phyloP scores from a whole-genome alignment of 2,888 invertebrate genomes.

The Zygogramma bicolorata region DNA sequence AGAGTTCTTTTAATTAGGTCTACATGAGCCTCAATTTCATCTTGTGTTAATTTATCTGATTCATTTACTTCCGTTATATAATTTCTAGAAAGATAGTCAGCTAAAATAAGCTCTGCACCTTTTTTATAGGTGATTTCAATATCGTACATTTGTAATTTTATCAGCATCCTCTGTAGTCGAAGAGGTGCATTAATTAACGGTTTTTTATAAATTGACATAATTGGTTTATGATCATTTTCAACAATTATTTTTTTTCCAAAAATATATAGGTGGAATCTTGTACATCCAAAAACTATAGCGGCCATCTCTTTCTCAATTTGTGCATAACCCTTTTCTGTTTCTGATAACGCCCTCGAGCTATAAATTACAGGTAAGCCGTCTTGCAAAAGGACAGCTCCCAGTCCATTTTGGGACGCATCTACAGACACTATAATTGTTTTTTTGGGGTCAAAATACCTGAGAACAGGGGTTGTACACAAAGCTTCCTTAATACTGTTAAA shows the following conservation, averaged over 20 bases:
- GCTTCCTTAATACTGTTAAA: slow-evolving; percentile 5
- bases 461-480: slow-evolving; percentile 11
- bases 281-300: slow-evolving; percentile 51
- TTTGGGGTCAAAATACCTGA: slow-evolving; percentile 7
- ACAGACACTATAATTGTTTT: slow-evolving; percentile 6
- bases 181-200: too few relatives aligned
- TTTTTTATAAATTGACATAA: too few relatives aligned
- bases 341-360: slow-evolving; percentile 14
- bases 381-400: slow-evolving; percentile 6
- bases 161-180: too few relatives aligned
- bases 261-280: slow-evolving; percentile 40
- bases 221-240: too few relatives aligned
- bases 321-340: slow-evolving; percentile 1
- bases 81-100: too few relatives aligned
- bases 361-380: slow-evolving; percentile 8
- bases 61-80: too few relatives aligned
- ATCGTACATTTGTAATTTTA: too few relatives aligned
- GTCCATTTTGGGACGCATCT: slow-evolving; percentile 14
- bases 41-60: too few relatives aligned
- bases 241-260: slow-evolving; percentile 25
- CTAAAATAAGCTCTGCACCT: too few relatives aligned
- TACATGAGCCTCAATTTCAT: too few relatives aligned
- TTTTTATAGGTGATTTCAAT: too few relatives aligned
- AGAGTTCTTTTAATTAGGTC: slow-evolving; percentile 10
- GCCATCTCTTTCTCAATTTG: slow-evolving; percentile 29